Percentiles rank a stretch among this genome's conserved stretches.
These are phyloP conservation scores for Synergus gifuensis DNA, from an alignment of 2,888 invertebrate species.

Conservation along the genomic window DNA sequence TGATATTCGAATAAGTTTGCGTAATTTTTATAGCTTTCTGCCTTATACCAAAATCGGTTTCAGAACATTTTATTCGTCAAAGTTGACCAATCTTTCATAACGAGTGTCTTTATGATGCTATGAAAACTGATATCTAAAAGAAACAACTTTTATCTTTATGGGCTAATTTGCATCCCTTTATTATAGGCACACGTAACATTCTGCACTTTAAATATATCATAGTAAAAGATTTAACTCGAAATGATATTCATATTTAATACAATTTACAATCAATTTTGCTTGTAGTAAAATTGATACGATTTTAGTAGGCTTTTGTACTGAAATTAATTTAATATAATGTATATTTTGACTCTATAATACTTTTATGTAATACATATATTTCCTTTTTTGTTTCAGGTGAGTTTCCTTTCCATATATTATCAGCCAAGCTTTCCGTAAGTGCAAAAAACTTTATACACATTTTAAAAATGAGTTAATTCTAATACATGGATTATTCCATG, in stretches of 20 bases:
- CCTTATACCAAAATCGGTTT: neutral
- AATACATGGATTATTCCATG: neutral
- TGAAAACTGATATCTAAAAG: conserved; percentile 24
- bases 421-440: neutral
- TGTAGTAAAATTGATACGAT: too few species aligned
- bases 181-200: neutral
- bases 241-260: neutral
- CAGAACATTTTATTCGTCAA: neutral
- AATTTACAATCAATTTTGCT: too few species aligned
- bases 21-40: neutral
- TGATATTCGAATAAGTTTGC: neutral
- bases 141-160: conserved; percentile 1
- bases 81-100: conserved; percentile 6
- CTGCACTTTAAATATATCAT: neutral
- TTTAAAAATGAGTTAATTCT: neutral
- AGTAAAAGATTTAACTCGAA: neutral
- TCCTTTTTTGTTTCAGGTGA: neutral
- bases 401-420: neutral
- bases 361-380: neutral
- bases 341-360: neutral
- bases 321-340: neutral
- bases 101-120: conserved; percentile 29
- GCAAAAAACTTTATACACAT: too few species aligned
- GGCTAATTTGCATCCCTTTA: conserved; percentile 15
- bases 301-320: too few species aligned